Evolutionary conservation across 2,113 vertebrate species (phyloP), one percentile per base, ranked within the genome.

Genomic region (Microcebus tavaratra): DNA sequence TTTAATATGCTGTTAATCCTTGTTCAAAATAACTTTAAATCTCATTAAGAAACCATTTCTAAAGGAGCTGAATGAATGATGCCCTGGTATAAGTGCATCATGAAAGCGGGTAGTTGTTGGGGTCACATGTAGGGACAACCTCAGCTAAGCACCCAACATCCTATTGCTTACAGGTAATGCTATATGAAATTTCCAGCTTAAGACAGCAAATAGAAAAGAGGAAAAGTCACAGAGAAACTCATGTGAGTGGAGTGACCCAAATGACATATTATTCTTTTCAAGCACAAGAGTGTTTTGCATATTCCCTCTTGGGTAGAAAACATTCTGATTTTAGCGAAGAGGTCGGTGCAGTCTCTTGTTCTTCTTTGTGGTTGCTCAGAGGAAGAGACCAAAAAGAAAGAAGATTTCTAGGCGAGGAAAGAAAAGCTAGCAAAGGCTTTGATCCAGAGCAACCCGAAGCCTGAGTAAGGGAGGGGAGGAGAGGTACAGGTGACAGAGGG

Each of bases 11-110:
- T 92, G 79, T 73, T 92, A 94, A 76, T 65, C 48, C 87, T 50
- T 36, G 53, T 73, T 63, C 90, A 57, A n/a, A 72, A n/a, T 68
- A 82, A 96, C 88, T 68, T 92, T 53, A 79, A 50, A 70, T 94
- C 88, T 97, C 90, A 88, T 88, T 86, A 94, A 78, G 79, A 95
- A 90, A n/a, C 75, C 45, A 8, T 81, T 94, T 97, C 68, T 8
- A 53, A 87, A 92, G n/a, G 68, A 23, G 29, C 29, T 72, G 82
- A 50, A 15, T 65, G 90, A 76, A 65, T 3, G 48, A 86, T 18
- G 25, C 20, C 42, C 70, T 9, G 55, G 73, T 9, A 0, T 73
- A 59, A 65, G 81, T 4, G 14, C 79, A 36, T 86, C n/a, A 4
- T 1, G 53, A 48, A 31, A 83, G 25, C 20, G 3, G 84, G 15